Conservation (phyloP, 2,888 invertebrate species). For the Eupsilia transversa region DNA sequence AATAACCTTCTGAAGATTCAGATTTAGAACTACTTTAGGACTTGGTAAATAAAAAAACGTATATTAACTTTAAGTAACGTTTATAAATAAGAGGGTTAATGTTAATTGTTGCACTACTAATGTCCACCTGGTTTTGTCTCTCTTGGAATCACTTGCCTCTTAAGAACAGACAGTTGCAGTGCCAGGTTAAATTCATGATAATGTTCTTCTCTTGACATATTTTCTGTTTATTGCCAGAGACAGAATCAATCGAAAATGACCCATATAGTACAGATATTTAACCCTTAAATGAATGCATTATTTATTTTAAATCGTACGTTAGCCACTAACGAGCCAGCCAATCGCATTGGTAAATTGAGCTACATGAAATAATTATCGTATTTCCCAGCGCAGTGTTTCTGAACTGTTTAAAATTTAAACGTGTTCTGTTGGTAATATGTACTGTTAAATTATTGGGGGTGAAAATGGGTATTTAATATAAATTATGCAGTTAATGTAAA, state of each 20-base stretch:
- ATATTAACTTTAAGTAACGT: too few relatives aligned
- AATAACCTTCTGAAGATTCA: too few relatives aligned
- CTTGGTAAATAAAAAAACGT: too few relatives aligned
- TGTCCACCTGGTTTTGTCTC: background rate
- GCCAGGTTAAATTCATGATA: background rate
- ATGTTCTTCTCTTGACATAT: background rate
- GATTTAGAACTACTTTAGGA: too few relatives aligned
- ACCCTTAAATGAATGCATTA: slow-evolving; percentile 39
- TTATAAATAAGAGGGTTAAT: too few relatives aligned
- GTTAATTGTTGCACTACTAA: background rate
- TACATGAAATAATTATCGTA: slow-evolving; percentile 54
- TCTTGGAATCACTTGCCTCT: background rate
- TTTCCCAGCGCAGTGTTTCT: slow-evolving; percentile 13
- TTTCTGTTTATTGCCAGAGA: too few relatives aligned
- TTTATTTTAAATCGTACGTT: slow-evolving; percentile 55
- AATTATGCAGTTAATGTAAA: background rate
- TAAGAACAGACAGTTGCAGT: background rate
- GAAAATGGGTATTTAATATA: slow-evolving; percentile 21
- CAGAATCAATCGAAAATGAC: slow-evolving; percentile 4
- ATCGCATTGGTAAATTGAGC: slow-evolving; percentile 55
- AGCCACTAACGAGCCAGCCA: slow-evolving; percentile 52
- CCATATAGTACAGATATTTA: background rate
- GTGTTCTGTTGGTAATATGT: background rate
- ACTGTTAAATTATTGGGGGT: slow-evolving; percentile 8
- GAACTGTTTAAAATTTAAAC: slow-evolving; percentile 33